Percentiles rank a stretch among this genome's conserved stretches.
Evolutionary conservation across 1,140 invertebrate species (phyloP).

Genomic region (Lepidostoma basale): DNA sequence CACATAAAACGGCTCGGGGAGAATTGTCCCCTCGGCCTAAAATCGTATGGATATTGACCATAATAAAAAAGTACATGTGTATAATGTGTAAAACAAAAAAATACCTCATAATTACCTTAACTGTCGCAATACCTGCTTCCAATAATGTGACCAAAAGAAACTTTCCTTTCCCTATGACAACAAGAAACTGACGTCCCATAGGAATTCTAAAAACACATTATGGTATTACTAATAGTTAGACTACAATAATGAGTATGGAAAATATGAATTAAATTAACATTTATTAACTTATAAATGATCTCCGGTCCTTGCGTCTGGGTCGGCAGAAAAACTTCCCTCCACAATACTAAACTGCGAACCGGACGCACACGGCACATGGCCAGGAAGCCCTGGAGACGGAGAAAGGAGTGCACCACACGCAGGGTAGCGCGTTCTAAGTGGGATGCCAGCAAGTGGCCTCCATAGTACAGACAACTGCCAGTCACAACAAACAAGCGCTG

Average conservation of each 20-base stretch:
- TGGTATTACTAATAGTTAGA: neutral
- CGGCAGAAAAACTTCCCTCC: slow-evolving; percentile 70
- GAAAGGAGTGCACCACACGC: slow-evolving; percentile 72
- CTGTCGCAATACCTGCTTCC: slow-evolving; percentile 66
- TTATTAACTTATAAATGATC: no score
- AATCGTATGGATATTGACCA: neutral
- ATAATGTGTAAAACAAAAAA: neutral
- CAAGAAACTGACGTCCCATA: slow-evolving; percentile 61
- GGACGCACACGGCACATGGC: slow-evolving; percentile 68
- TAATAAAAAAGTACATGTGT: neutral
- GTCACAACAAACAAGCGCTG: slow-evolving; percentile 78
- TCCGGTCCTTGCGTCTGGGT: no score
- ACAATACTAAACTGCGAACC: slow-evolving; percentile 73
- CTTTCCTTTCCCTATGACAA: slow-evolving; percentile 73
- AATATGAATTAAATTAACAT: neutral
- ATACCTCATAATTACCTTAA: slow-evolving; percentile 23
- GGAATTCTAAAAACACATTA: slow-evolving; percentile 22
- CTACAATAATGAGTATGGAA: neutral
- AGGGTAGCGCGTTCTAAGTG: slow-evolving; percentile 74
- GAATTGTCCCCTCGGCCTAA: slow-evolving; percentile 49
- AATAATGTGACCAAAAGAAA: slow-evolving; percentile 74
- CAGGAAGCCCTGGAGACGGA: slow-evolving; percentile 71
- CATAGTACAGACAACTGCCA: slow-evolving; percentile 75
- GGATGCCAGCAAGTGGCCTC: slow-evolving; percentile 72
- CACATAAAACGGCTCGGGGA: slow-evolving; percentile 59